Conservation (phyloP, 2,888 invertebrate species). For the Tipula lateralis region DNA sequence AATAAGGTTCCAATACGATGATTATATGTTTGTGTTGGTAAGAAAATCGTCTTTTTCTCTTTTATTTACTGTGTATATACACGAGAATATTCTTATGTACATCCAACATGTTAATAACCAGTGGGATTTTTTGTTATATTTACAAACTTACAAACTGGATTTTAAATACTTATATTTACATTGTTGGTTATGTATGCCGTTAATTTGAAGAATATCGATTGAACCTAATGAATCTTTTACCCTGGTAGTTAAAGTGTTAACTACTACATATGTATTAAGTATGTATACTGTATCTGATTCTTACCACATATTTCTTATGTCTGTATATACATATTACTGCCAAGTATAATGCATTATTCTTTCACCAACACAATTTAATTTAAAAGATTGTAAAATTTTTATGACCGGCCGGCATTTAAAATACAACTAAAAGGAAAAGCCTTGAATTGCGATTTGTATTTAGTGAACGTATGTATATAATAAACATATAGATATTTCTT, state of each 20-base stretch:
- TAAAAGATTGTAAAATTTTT: not conserved
- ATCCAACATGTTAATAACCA: not conserved
- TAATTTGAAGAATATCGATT: too few species aligned
- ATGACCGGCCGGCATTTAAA: slow-evolving; percentile 27
- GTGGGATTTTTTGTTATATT: not conserved
- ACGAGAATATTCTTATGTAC: not conserved
- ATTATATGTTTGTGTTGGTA: not conserved
- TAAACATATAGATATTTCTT: not conserved
- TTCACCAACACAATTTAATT: not conserved
- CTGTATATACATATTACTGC: not conserved
- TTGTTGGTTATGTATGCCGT: too few species aligned
- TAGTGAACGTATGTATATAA: not conserved
- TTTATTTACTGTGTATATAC: too few species aligned
- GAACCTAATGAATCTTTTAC: not conserved
- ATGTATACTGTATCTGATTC: not conserved
- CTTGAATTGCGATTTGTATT: not conserved
- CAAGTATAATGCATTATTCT: not conserved
- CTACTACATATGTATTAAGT: not conserved
- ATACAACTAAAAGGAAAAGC: not conserved
- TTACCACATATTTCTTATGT: not conserved
- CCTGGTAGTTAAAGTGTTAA: not conserved
- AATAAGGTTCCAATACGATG: not conserved
- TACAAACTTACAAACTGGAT: too few species aligned
- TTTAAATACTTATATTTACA: too few species aligned
- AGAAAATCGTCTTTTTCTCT: not conserved